Evolutionary conservation across 2,113 vertebrate genomes (phyloP).

Genomic region (Ammospiza caudacuta): DNA sequence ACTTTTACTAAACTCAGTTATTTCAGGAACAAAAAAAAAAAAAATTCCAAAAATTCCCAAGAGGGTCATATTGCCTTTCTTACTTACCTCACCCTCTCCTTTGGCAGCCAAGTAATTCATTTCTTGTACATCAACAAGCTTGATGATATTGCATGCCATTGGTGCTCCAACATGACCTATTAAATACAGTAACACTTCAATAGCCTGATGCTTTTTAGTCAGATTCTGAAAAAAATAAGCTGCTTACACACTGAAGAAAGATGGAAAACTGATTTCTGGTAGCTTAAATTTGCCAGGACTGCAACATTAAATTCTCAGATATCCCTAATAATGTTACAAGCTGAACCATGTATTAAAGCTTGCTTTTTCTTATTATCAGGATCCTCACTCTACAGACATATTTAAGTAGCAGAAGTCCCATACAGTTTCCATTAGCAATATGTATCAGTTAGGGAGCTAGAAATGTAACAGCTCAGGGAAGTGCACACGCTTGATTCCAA

Average conservation of each 20-base stretch:
- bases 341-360: background rate
- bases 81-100: conserved; percentile 93
- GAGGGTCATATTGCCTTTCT: background rate
- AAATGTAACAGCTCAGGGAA: background rate
- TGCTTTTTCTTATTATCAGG: background rate
- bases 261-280: background rate
- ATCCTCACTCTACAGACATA: background rate
- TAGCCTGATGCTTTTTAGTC: background rate
- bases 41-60: background rate
- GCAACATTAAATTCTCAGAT: background rate
- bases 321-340: background rate
- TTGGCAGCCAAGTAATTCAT: conserved; percentile 94
- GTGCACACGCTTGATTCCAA: background rate
- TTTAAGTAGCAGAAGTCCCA: background rate
- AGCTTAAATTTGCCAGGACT: background rate
- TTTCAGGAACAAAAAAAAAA: background rate
- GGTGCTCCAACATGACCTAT: conserved; percentile 94
- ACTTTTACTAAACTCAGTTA: background rate
- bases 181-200: background rate
- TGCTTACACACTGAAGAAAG: background rate
- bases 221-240: background rate
- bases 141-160: conserved; percentile 88
- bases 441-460: background rate
- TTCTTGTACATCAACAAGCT: conserved; percentile 92
- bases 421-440: background rate